A percentile compares a stretch with the other conserved stretches of the same genome.
phyloP scores from a whole-genome alignment of 2,113 vertebrate genomes.

The Philantomba maxwellii region DNA sequence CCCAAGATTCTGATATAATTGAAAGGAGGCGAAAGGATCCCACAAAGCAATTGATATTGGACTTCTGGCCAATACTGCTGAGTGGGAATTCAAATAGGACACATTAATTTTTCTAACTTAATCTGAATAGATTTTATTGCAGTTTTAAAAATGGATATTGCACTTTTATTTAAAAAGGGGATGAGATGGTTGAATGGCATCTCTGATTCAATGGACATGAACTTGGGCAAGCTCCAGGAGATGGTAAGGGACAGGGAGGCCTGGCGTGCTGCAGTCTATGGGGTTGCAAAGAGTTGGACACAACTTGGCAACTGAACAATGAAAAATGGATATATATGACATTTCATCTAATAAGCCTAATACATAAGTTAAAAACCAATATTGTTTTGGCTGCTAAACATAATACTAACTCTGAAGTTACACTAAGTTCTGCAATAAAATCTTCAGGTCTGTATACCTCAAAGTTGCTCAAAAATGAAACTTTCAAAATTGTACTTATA shows the following conservation, averaged over 20 bases:
- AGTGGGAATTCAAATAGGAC: not conserved
- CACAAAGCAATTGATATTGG: not conserved
- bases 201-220: not conserved
- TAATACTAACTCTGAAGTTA: not conserved
- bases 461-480: not conserved
- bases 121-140: not conserved
- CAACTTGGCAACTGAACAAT: not conserved
- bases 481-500: not conserved
- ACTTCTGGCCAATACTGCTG: not conserved
- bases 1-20: not conserved
- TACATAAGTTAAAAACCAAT: not conserved
- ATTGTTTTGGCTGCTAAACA: not conserved
- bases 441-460: not conserved
- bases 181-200: not conserved
- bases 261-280: not conserved
- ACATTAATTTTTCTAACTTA: constrained; percentile 11
- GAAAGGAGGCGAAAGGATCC: not conserved
- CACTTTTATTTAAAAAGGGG: not conserved
- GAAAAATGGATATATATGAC: not conserved
- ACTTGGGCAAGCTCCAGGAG: not conserved
- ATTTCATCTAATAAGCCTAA: not conserved
- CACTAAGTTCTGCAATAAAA: not conserved
- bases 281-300: not conserved
- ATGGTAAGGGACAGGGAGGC: not conserved
- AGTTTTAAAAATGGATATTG: not conserved